Base-by-base conservation (phyloP, 2,888 invertebrate genomes). In the Dryobotodes eremita region DNA sequence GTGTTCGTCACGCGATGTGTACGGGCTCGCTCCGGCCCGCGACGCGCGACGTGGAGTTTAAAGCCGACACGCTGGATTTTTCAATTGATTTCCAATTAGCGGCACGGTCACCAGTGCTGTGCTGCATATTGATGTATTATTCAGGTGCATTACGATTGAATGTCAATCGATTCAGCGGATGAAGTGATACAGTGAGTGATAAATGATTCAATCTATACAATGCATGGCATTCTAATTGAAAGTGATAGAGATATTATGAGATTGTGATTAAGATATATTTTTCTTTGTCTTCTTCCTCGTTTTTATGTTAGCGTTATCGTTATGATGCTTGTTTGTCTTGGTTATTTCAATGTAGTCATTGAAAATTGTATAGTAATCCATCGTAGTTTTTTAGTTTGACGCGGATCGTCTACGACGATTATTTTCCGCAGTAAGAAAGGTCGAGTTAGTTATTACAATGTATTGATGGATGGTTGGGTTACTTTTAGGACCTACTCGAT, bases 41-140 rank as follows among this genome's bases (percentile, higher is more conserved):
- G n/a, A n/a, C n/a, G n/a, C 31, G 13, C 48, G 8, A 59, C 74
- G 46, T 17, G 15, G 57, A 70, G 70, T 53, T 65, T 57, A 26
- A 57, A 71, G 69, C 46, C 65, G 69, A 72, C 76, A 65, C 57
- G 79, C 57, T 79, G 79, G 75, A 71, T 71, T 85, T 79, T 79
- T 72, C 83, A 86, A 86, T 86, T 83, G 76, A 86, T 86, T 80
- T 83, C 83, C 86, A 83, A 86, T 86, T 86, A 86, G 61, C 59
- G 64, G 72, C 74, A 75, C 61, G 70, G 53, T 70, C 82, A 85
- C 75, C 78, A 85, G 85, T 72, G 62, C 73, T 70, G 71, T n/a
- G 64, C 71, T 85, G 82, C 68, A 71, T 73, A 57, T 53, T 55
- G 71, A 69, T 82, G 64, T 85, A 68, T 82, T 76, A 85, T 85